These are phyloP conservation scores for Drosophila nigritarsus DNA, from an alignment of 2,888 invertebrate genomes.

Conservation along the genomic window DNA sequence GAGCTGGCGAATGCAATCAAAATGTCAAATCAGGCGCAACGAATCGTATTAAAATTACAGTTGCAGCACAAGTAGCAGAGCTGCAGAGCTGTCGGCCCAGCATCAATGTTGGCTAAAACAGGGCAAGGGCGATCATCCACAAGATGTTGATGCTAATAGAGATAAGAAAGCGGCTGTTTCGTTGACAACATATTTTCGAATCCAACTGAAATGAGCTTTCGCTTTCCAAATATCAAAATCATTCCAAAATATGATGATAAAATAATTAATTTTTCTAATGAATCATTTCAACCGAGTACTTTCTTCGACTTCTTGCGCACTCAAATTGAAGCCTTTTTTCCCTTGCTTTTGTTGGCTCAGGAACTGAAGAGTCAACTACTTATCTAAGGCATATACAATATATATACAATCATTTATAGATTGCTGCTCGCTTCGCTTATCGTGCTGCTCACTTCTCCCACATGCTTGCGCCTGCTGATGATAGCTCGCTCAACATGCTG, in stretches of 20 bases:
- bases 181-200: not conserved
- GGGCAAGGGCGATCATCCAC: not conserved
- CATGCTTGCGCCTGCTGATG: not conserved
- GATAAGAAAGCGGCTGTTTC: not conserved
- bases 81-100: slow-evolving; percentile 21
- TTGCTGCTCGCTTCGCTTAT: not conserved
- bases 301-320: no score
- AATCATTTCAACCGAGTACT: not conserved
- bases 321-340: no score
- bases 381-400: not conserved
- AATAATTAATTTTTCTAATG: not conserved
- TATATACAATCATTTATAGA: not conserved
- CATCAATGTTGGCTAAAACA: slow-evolving; percentile 11
- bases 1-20: slow-evolving; percentile 63
- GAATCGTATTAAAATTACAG: slow-evolving; percentile 76
- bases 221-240: not conserved
- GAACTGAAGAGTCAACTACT: not conserved
- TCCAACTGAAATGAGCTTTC: not conserved
- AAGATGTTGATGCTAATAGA: not conserved
- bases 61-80: slow-evolving; percentile 30
- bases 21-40: slow-evolving; percentile 79
- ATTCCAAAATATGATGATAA: not conserved
- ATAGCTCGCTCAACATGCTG: not conserved
- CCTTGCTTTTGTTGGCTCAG: not conserved
- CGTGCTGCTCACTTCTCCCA: not conserved